These are phyloP conservation scores for Zaprionus davidi DNA, from an alignment of 1,140 invertebrate genomes.

Conservation along the genomic window DNA sequence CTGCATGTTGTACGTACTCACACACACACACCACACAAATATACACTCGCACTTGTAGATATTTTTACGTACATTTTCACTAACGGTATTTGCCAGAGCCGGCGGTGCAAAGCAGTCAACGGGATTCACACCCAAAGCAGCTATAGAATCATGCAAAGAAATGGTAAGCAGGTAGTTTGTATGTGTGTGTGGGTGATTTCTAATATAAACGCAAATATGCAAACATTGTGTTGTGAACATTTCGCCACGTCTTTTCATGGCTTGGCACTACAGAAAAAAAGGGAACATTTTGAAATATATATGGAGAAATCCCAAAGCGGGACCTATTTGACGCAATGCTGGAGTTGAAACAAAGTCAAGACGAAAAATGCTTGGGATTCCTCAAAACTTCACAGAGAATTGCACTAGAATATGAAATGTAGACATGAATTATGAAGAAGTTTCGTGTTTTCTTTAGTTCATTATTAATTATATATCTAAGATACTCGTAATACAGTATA, in stretches of 20 bases:
- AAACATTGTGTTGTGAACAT: constrained; percentile 55
- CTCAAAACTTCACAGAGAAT: background rate
- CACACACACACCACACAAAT: constrained; percentile 5
- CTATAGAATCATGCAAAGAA: constrained; percentile 44
- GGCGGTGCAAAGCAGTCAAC: constrained; percentile 59
- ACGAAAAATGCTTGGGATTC: background rate
- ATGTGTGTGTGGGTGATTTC: constrained; percentile 37
- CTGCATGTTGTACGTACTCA: constrained; percentile 27
- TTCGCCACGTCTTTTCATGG: constrained; percentile 50
- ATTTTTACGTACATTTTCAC: constrained; percentile 26
- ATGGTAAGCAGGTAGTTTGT: constrained; percentile 30
- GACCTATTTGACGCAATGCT: background rate
- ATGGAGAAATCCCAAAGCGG: background rate
- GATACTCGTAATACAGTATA: no score
- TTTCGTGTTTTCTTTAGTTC: no score
- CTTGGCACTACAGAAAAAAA: constrained; percentile 28
- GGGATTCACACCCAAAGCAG: constrained; percentile 51
- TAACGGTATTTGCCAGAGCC: constrained; percentile 26
- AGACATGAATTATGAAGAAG: background rate
- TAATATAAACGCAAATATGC: constrained; percentile 64
- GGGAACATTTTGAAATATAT: constrained; percentile 13
- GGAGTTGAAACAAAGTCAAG: background rate
- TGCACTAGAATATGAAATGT: background rate
- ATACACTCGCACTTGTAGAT: constrained; percentile 8
- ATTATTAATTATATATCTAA: no score